Base-by-base conservation (phyloP, 2,113 vertebrate species). In the Clupea harengus region DNA sequence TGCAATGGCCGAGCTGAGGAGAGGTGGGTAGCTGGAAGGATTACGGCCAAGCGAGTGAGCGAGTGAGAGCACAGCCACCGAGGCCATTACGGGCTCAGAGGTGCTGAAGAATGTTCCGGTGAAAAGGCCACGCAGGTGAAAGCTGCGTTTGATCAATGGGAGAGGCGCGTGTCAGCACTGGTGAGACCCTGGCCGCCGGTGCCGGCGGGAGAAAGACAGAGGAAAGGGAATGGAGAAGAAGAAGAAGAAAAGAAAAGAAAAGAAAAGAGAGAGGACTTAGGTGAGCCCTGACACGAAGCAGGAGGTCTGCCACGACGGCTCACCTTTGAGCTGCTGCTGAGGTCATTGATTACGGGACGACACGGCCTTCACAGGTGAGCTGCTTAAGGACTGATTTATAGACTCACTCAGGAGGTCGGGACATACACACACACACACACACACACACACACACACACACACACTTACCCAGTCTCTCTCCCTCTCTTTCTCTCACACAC, bases 391-490 rank as follows among this genome's bases (percentile, higher is more conserved):
- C 89, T 91, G 92, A 92, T 91, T 92, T 91, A 93, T 93, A 91
- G 87, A 89, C 88, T 91, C 88, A 93, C 81, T 81, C 86, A 57
- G 8, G 15, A 7, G 20, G 8, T n/a, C 18, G 4, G 20, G n/a
- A 94, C 93, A 92, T 93, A 92, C 94, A 94, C 92, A 92, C 94
- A 93, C 94, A 90, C 89, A 92, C 93, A 92, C 87, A 86, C 92
- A 83, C 88, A 83, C 25, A 85, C 50, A 25, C 60, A 25, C 57
- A n/a, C 89, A 86, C 81, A 45, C 80, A 78, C 83, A 17, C 54
- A 17, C 50, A 52, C 8, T 52, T 52, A 52, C 50, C 15, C 13
- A 52, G 50, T 52, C 50, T 13, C 15, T 52, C 50, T 50, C 49
- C 11, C 4, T 50, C 49, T 39, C 39, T 39, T 39, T 39, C 39